phyloP scores from a whole-genome alignment of 2,888 invertebrate species.

The Ditula angustiorana region DNA sequence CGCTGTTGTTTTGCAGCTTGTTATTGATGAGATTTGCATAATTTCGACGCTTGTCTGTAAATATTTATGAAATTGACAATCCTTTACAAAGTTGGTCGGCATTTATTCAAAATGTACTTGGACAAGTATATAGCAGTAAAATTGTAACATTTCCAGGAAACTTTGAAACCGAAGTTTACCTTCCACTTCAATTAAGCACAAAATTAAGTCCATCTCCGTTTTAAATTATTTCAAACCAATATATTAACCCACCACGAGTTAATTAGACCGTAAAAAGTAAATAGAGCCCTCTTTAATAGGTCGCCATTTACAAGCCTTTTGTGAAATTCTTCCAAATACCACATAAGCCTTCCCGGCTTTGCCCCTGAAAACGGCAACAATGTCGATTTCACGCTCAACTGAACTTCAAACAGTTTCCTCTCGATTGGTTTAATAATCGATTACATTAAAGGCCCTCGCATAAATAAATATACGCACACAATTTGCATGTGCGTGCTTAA shows the following conservation, averaged over 20 bases:
- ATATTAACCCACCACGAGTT: neutral
- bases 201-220: too few relatives aligned
- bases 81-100: too few relatives aligned
- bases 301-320: constrained; percentile 14
- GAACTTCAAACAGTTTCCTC: constrained; percentile 74
- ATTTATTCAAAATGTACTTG: too few relatives aligned
- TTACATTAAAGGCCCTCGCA: constrained; percentile 47
- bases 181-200: too few relatives aligned
- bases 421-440: constrained; percentile 63
- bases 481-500: neutral
- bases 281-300: constrained; percentile 16
- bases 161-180: too few relatives aligned
- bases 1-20: too few relatives aligned
- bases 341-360: constrained; percentile 13
- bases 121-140: too few relatives aligned
- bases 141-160: too few relatives aligned
- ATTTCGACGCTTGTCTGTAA: too few relatives aligned
- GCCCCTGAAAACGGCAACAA: constrained; percentile 68
- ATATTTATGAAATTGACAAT: too few relatives aligned
- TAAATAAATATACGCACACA: neutral
- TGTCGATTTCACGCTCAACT: constrained; percentile 63
- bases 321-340: neutral
- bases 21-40: too few relatives aligned
- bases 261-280: constrained; percentile 17
- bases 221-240: too few relatives aligned